Base-by-base conservation (phyloP, 1,140 invertebrate species). In the Galleria mellonella region DNA sequence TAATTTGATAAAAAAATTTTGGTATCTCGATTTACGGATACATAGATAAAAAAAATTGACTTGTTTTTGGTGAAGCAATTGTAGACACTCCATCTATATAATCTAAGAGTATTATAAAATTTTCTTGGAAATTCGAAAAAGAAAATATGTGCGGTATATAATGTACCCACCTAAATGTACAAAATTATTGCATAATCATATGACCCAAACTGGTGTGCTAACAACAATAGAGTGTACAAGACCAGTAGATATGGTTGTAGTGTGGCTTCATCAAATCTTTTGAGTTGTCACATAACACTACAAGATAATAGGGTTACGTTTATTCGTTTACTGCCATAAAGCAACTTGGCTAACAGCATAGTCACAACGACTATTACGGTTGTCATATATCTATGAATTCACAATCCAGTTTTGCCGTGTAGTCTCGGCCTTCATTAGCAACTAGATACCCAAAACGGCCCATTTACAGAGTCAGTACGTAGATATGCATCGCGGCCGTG, bases 391-490 rank as follows among this genome's bases (percentile, higher is more conserved):
- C 68, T 70, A 58, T 71, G 61, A 67, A 71, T 74, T 70, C 62
- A 57, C 54, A 67, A 63, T 68, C 61, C 51, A 72, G 65, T 77
- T 79, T 69, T 60, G 52, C 70, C 49, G 68, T 68, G 54, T 59
- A 66, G 55, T 47, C 51, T 53, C 42, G 35, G 47, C 62, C 66
- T 82, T 82, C 81, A 81, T 84, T 84, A 84, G 75, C 72, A 78
- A 81, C 62, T 71, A 68, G 76, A 82, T 81, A 71, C 65, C 77
- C 72, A 73, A 81, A 82, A 81, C 72, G 65, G 74, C 51, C 66
- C 75, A 76, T 76, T 70, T 79, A 70, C 69, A 70, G 70, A 73
- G 65, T 60, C 68, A 52, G 69, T 72, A 63, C 54, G 55, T 68
- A 72, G 81, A 82, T 84, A 82, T 81, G 75, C 64, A 84, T 84